Evolutionary conservation across 2,113 vertebrate species (phyloP).

Genomic region (Psittacara wagleri): DNA sequence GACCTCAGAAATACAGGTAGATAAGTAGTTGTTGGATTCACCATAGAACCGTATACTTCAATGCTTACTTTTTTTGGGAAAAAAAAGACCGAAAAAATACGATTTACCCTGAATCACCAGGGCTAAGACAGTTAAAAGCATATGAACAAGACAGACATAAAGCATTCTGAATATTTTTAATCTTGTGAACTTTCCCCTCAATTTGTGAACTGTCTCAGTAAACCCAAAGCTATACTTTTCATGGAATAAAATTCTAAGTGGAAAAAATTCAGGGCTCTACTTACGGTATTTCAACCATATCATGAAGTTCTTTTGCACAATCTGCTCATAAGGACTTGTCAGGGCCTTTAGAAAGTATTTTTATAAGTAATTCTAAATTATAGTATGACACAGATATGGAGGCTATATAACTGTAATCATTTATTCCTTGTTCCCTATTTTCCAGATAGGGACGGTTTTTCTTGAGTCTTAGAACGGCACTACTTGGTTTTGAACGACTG

Average conservation of each 20-base stretch:
- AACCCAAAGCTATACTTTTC: neutral
- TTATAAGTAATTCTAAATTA: neutral
- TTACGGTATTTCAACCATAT: neutral
- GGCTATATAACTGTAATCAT: neutral
- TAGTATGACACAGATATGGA: accelerated
- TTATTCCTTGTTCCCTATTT: neutral
- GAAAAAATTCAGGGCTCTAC: neutral
- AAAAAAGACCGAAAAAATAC: neutral
- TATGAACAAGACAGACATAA: neutral
- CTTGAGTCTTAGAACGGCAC: neutral
- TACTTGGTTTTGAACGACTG: neutral
- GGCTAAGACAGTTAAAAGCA: neutral
- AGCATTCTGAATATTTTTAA: neutral
- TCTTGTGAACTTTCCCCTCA: neutral
- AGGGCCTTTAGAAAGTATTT: neutral
- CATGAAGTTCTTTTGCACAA: neutral
- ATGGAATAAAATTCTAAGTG: neutral
- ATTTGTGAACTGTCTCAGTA: neutral
- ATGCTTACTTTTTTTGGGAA: neutral
- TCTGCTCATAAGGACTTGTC: neutral
- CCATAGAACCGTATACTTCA: neutral
- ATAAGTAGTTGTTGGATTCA: neutral
- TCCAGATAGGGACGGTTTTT: neutral
- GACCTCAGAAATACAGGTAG: neutral
- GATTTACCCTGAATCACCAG: neutral